Evolutionary conservation across 2,888 invertebrate species (phyloP), one percentile per base, ranked within the genome.

Genomic region (Escarpia spicata): DNA sequence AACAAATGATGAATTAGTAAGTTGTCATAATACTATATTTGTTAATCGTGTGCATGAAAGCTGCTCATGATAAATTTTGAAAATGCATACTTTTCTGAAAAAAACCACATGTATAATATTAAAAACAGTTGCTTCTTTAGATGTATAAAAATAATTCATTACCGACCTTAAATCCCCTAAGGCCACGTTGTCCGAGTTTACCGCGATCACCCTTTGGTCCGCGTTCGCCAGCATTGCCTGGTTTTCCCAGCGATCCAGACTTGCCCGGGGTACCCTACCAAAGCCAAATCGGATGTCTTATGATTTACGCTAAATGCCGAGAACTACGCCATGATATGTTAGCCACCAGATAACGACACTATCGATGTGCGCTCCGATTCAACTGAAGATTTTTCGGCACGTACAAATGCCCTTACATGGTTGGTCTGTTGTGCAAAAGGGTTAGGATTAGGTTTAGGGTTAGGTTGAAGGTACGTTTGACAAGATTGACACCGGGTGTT

Each of bases 211-310:
- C 75, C 75, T 2, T 75, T 26, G 3, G 75, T 75, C 75, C 75
- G 75, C 75, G 75, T 6, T 75, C 75, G 19, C 75, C 75, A n/a
- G 75, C 75, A 75, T n/a, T 4, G 26, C 75, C 75, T 15, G 75
- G 75, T 75, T 75, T 75, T 26, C 75, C 75, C 15, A 26, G 75
- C 6, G n/a, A n/a, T n/a, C 75, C 75, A 15, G 26, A 75, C n/a
- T 75, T 75, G 75, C 75, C 75, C 75, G 75, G 75, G 75, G 26
- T n/a, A 75, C 75, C 75, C 75, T 75, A 75, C 75, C 26, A 75
- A 75, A n/a, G 12, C 75, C 26, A 75, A 4, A 75, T 75, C 19
- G 26, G 75, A 26, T 19, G 75, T 26, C 75, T 75, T 75, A 75
- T 26, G n/a, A 26, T 75, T 26, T 75, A 75, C 26, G 3, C 19